Evolutionary conservation across 2,797 vertebrate species (phyloP), one percentile per base, ranked within the genome.

Genomic region (Poecilia picta): DNA sequence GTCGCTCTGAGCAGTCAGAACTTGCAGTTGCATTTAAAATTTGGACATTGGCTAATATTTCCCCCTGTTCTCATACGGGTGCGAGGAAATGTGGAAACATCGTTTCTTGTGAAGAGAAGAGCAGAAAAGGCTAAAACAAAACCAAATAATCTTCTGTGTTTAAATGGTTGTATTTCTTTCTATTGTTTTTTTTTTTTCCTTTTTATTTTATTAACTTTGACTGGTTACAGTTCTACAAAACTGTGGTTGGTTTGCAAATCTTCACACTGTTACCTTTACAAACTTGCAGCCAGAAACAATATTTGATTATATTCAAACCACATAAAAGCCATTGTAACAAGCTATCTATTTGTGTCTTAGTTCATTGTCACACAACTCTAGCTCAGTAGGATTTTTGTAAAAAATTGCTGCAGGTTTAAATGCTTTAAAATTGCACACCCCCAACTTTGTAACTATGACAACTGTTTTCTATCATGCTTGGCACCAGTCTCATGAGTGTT

Each of bases 121-220:
- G 81, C 75, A 85, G 78, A 83, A 78, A 82, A 83, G 81, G 73
- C 78, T 41, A 72, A 89, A 89, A 86, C 81, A 91, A 87, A 87
- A 81, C 31, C 72, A 55, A 64, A 88, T 74, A 83, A 83, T 84
- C 78, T 84, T 81, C 81, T 53, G 15, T 51, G 74, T 16, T 77
- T 47, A 81, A 85, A 85, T 81, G 78, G 57, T 79, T 82, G 71
- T 46, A 70, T 0, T 51, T 51, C 23, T 18, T 51, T 51, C 7
- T 20, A 23, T 23, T 23, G 49, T 6, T 23, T 57, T 28, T 55
- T 57, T n/a, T 25, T n/a, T 49, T 15, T n/a, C n/a, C 33, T 2
- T 13, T 51, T 4, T 53, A 0, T 25, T 53, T 10, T 25, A 25
- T 8, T 53, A 23, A 18, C 18, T 49, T 76, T 46, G 84, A 47